Evolutionary conservation across 1,140 invertebrate genomes (phyloP), one percentile per base, ranked within the genome.

Genomic region (Pogonomyrmex barbatus): DNA sequence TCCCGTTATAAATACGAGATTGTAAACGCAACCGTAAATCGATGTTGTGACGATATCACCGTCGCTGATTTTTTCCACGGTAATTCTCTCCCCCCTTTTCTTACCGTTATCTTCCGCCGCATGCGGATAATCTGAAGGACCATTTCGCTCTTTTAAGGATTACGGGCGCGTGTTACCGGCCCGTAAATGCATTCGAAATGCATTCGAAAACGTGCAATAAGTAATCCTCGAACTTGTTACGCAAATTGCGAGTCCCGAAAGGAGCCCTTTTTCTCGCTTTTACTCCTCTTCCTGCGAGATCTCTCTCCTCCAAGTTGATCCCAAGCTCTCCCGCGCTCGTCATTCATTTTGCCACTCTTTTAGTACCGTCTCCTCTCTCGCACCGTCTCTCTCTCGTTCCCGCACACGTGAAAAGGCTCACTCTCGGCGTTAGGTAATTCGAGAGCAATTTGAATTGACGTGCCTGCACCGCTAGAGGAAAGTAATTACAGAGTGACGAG

Each of bases 381-480:
- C 42, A 14, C 17, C 24, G 24, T 63, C n/a, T n/a, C n/a, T n/a
- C n/a, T n/a, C n/a, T 39, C 62, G 33, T 65, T 47, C 24, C 24
- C 65, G 45, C 42, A 33, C 52, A 56, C 50, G 36, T 14, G 36
- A 67, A 39, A 70, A 56, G 56, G 56, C 50, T 70, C 65, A 36
- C 52, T 65, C 54, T 73, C 65, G 82, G 85, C 89, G 91, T 90
- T 88, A 89, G 90, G 90, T 92, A 93, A 93, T 93, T 92, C 90
- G 93, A 93, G 91, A 93, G 92, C 92, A 92, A 93, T 93, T 93
- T 93, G 93, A 93, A 93, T 93, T 93, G 93, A 93, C 92, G 90
- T 92, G 79, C 63, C 42, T 24, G 36, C 87, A 77, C 89, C 89
- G 90, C 85, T 88, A 91, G 91, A 93, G 92, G 90, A 93, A 93